Conservation (phyloP, 2,888 invertebrate species). For the Sesamia inferens region DNA sequence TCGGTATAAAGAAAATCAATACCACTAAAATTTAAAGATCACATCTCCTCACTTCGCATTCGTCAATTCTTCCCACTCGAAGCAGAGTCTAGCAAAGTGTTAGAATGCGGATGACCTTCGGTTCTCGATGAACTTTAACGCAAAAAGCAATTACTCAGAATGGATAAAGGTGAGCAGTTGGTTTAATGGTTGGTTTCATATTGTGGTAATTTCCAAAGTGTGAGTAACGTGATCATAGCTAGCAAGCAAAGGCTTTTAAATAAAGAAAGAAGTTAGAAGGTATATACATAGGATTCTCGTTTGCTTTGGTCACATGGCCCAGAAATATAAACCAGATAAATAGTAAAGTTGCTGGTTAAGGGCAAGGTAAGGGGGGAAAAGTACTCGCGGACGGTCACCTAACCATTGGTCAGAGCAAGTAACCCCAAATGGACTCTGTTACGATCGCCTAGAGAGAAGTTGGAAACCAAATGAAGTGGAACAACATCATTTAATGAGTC, state of each 20-base stretch:
- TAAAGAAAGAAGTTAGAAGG: not conserved
- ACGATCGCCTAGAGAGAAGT: not conserved
- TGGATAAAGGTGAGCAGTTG: not conserved
- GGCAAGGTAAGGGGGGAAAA: not conserved
- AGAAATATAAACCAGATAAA: not conserved
- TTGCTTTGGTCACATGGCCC: not conserved
- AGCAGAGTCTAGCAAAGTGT: conserved; percentile 32
- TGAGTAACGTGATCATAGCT: not conserved
- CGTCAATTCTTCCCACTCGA: conserved; percentile 23
- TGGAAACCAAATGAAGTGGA: not conserved
- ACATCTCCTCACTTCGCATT: not conserved
- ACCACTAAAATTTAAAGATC: not conserved
- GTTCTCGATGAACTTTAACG: conserved; percentile 18
- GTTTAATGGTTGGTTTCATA: not conserved
- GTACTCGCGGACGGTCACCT: not conserved
- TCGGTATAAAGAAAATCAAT: not conserved
- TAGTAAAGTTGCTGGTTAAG: not conserved
- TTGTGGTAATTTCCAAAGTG: not conserved
- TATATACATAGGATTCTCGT: not conserved
- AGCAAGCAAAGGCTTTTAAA: not conserved
- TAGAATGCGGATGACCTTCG: conserved; percentile 52
- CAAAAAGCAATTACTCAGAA: conserved; percentile 1
- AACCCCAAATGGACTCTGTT: not conserved
- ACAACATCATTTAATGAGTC: not conserved
- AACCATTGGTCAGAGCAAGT: not conserved